Conservation (phyloP, 2,888 invertebrate genomes). For the Cacoxenus indagator region DNA sequence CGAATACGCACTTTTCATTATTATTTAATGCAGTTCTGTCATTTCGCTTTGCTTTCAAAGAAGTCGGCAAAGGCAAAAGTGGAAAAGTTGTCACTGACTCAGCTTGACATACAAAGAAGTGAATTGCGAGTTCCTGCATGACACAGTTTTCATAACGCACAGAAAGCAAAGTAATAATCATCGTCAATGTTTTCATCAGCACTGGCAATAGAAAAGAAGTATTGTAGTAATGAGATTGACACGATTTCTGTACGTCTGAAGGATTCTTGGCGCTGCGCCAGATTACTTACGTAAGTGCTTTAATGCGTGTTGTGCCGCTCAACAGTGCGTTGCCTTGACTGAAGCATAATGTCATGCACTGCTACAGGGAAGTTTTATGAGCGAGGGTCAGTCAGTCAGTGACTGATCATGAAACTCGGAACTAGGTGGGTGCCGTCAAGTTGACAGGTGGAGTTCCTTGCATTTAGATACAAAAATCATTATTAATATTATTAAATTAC, state of each 20-base stretch:
- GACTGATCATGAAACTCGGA: neutral
- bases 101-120: neutral
- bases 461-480: too few species aligned
- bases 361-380: neutral
- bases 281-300: neutral
- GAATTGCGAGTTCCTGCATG: neutral
- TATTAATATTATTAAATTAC: too few species aligned
- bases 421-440: neutral
- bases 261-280: neutral
- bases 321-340: neutral
- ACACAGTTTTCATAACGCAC: slow-evolving; percentile 5
- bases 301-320: neutral
- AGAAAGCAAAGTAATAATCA: too few species aligned
- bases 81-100: neutral
- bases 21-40: neutral
- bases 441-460: too few species aligned
- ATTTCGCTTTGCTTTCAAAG: neutral
- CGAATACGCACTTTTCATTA: too few species aligned
- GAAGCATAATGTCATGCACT: neutral
- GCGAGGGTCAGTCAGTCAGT: neutral
- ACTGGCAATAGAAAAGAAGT: neutral
- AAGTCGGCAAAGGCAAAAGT: neutral
- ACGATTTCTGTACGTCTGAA: neutral
- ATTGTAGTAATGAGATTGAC: slow-evolving; percentile 5
- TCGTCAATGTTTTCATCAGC: neutral